Percentiles rank a stretch among this genome's conserved stretches.
Evolutionary conservation across 2,888 invertebrate genomes (phyloP).

Genomic region (Phalera bucephala): DNA sequence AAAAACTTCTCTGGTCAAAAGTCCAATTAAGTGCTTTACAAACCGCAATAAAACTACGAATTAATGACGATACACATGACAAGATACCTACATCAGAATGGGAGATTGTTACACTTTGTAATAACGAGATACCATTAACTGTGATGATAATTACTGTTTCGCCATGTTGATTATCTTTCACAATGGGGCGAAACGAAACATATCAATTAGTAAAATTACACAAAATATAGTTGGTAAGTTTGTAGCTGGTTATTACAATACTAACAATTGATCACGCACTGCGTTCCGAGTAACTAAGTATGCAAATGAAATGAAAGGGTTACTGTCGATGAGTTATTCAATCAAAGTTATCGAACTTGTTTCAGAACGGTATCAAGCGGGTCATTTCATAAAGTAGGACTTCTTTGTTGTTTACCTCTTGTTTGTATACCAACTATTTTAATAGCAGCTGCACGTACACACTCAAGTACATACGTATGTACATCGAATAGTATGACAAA

Average conservation of each 20-base stretch:
- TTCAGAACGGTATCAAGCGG: constrained; percentile 15
- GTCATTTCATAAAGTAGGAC: background rate
- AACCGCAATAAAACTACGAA: constrained; percentile 21
- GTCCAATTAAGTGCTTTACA: constrained; percentile 4
- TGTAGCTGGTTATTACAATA: constrained; percentile 35
- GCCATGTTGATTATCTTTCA: constrained; percentile 43
- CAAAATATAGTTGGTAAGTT: constrained; percentile 35
- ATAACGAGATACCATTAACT: constrained; percentile 34
- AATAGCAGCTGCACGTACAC: too few relatives aligned
- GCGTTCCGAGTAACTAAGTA: constrained; percentile 34
- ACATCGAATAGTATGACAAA: too few relatives aligned
- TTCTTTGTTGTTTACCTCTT: too few relatives aligned
- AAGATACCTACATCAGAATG: constrained; percentile 23
- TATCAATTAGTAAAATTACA: constrained; percentile 47
- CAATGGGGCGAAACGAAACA: constrained; percentile 46
- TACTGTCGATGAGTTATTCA: constrained; percentile 33
- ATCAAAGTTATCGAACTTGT: constrained; percentile 39
- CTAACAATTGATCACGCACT: constrained; percentile 39
- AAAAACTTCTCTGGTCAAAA: background rate
- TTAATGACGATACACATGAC: too few relatives aligned
- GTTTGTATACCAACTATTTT: too few relatives aligned
- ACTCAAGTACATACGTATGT: too few relatives aligned
- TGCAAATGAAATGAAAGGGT: constrained; percentile 52
- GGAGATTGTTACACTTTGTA: constrained; percentile 32
- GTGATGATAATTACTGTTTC: constrained; percentile 37